Evolutionary conservation across 2,797 vertebrate species (phyloP).

Genomic region (Balearica regulorum): DNA sequence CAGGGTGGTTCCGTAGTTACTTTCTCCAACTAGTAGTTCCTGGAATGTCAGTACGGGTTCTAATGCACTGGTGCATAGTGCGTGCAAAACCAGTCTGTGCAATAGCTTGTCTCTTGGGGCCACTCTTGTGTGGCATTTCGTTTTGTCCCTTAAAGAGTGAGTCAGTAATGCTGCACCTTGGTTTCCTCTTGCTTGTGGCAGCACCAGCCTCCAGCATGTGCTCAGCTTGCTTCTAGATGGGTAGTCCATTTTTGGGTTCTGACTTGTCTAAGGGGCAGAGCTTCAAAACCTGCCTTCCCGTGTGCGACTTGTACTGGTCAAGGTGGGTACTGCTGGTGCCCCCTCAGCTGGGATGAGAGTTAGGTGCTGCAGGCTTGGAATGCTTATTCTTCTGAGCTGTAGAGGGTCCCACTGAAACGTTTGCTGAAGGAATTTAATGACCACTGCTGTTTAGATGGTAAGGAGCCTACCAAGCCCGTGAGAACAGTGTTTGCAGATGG

Average conservation of each 20-base stretch:
- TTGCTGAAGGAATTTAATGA: not conserved
- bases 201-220: not conserved
- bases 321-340: not conserved
- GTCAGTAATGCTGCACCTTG: not conserved
- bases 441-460: not conserved
- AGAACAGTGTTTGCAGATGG: not conserved
- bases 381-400: no score
- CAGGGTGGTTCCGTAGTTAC: not conserved
- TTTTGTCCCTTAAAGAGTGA: no score
- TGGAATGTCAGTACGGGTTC: not conserved
- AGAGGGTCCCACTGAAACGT: not conserved
- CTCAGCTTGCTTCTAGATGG: not conserved
- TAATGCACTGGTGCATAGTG: rapidly evolving
- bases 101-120: not conserved
- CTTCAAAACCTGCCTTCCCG: not conserved
- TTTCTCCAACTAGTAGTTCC: no score
- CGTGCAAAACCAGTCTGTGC: rapidly evolving
- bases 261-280: not conserved
- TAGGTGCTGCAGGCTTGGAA: not conserved
- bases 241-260: not conserved
- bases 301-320: rapidly evolving
- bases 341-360: not conserved
- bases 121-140: rapidly evolving
- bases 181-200: not conserved
- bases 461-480: not conserved